phyloP scores from a whole-genome alignment of 2,113 vertebrate species.

The Eubucco bourcierii region DNA sequence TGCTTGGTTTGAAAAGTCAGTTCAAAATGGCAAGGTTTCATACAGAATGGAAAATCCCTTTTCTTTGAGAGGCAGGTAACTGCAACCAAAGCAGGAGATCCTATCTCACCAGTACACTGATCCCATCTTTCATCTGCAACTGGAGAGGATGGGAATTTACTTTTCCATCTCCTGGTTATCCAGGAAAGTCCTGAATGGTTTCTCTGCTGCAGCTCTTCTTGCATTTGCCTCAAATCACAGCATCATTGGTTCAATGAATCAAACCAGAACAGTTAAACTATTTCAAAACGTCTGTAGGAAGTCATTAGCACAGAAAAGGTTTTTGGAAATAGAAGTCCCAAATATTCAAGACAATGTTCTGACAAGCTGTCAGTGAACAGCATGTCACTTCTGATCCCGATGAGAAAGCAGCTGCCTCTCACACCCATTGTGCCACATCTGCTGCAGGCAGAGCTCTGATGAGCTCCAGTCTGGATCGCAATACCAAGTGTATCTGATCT shows the following conservation, averaged over 20 bases:
- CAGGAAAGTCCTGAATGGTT: not conserved
- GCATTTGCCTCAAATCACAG: not conserved
- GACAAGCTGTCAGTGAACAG: not conserved
- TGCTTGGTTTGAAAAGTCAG: constrained; percentile 35
- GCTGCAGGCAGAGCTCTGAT: not conserved
- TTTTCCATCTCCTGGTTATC: not conserved
- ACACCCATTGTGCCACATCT: not conserved
- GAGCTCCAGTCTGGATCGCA: not conserved
- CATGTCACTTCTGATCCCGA: not conserved
- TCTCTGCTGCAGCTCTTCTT: not conserved
- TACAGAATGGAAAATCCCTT: constrained; percentile 36
- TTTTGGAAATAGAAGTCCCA: not conserved
- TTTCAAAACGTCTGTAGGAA: constrained; percentile 48
- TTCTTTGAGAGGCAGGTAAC: not conserved
- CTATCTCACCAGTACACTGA: not conserved
- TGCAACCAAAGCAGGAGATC: not conserved
- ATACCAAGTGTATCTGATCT: accelerated
- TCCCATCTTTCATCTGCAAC: not conserved
- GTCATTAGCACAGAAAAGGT: constrained; percentile 9
- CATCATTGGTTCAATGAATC: not conserved
- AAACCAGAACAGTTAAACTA: not conserved
- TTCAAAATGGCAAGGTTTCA: constrained; percentile 25
- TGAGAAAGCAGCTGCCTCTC: not conserved
- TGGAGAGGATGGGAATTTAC: not conserved
- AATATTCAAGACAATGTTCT: not conserved